Percentiles rank a stretch among this genome's conserved stretches.
Evolutionary conservation across 2,888 invertebrate genomes (phyloP).

Genomic region (Oxyteleia sp.): DNA sequence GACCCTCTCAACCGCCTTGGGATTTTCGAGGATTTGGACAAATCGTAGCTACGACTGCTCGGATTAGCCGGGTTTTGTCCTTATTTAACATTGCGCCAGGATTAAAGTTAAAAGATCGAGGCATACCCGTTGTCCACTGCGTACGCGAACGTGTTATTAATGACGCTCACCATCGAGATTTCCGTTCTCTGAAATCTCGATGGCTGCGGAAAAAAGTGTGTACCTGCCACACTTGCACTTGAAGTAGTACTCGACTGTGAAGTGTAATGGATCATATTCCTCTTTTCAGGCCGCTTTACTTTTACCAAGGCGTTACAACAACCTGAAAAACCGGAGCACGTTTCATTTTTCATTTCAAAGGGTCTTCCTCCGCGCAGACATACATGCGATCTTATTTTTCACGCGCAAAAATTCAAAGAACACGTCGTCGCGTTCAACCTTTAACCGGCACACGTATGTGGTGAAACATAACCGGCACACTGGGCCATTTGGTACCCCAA

Average conservation of each 20-base stretch:
- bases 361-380: conserved; percentile 13
- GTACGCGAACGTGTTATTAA: conserved; percentile 55
- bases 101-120: conserved; percentile 69
- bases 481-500: too few relatives aligned
- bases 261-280: conserved; percentile 61
- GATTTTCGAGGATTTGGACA: conserved; percentile 73
- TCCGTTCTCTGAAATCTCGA: conserved; percentile 49
- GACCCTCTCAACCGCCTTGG: conserved; percentile 64
- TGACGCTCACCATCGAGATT: conserved; percentile 26
- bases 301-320: conserved; percentile 54
- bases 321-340: conserved; percentile 47
- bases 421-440: too few relatives aligned
- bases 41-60: conserved; percentile 61
- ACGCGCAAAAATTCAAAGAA: too few relatives aligned
- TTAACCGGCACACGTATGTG: too few relatives aligned
- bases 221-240: conserved; percentile 40
- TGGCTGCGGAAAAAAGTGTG: conserved; percentile 39
- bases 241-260: conserved; percentile 48
- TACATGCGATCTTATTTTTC: conserved; percentile 29
- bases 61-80: conserved; percentile 66
- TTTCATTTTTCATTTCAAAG: conserved; percentile 49
- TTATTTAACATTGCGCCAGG: conserved; percentile 62
- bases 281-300: conserved; percentile 32
- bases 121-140: conserved; percentile 37
- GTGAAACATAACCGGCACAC: too few relatives aligned